Conservation (phyloP, 53 echinoderm and acorn worm species). For the Zoroaster sp. region DNA sequence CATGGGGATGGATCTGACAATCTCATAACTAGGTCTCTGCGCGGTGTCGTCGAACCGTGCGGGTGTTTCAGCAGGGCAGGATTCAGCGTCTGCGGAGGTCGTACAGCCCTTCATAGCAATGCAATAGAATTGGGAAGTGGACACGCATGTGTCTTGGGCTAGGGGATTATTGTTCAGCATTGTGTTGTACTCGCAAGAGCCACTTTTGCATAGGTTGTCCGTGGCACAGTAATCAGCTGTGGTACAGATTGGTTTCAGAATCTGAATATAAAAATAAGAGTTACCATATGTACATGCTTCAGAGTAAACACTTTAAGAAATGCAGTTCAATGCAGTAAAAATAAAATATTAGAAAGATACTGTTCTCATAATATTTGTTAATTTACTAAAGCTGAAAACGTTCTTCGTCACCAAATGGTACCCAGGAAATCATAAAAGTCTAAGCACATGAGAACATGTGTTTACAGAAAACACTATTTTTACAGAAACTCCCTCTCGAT, state of each 20-base stretch:
- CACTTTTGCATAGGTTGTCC: slow-evolving; percentile 18
- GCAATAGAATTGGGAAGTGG: not conserved
- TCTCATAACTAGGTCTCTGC: slow-evolving; percentile 6
- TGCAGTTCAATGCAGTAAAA: no score
- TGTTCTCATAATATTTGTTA: no score
- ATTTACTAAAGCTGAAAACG: no score
- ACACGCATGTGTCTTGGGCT: not conserved
- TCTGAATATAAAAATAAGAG: not conserved
- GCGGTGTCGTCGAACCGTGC: not conserved
- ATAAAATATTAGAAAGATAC: no score
- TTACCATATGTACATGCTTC: not conserved
- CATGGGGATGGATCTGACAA: slow-evolving; percentile 17
- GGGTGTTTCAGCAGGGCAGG: not conserved
- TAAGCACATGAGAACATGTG: no score
- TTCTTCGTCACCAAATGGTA: no score
- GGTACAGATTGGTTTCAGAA: slow-evolving; percentile 23
- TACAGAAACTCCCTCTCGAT: no score
- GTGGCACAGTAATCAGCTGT: slow-evolving; percentile 8
- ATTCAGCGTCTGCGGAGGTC: not conserved
- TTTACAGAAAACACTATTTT: no score
- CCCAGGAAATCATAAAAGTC: no score
- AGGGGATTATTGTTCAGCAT: not conserved
- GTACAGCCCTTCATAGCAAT: not conserved
- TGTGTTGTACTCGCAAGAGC: not conserved
- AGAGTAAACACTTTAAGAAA: no score